phyloP scores from a whole-genome alignment of 2,113 vertebrate genomes.

The Vulpes ferrilata region DNA sequence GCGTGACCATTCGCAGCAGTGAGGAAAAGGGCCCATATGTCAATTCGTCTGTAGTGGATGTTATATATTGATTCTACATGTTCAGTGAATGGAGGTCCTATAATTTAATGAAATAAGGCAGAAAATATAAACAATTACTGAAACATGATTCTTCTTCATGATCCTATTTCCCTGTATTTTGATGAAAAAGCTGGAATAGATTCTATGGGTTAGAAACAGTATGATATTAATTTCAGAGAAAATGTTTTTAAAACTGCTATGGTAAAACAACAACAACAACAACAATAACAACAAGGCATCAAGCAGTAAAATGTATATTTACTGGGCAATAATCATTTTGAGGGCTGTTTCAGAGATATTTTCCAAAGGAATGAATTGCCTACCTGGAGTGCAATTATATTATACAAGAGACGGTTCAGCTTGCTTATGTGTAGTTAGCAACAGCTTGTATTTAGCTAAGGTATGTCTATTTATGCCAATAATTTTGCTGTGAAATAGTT shows the following conservation, averaged over 20 bases:
- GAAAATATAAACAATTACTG: not conserved
- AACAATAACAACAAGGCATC: not conserved
- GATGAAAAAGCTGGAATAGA: not conserved
- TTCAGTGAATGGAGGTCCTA: not conserved
- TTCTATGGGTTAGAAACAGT: not conserved
- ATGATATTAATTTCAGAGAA: constrained; percentile 13
- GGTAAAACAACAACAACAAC: not conserved
- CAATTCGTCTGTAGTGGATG: not conserved
- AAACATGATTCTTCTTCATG: not conserved
- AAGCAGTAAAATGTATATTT: not conserved
- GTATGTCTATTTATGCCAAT: constrained; percentile 66
- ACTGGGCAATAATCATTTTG: not conserved
- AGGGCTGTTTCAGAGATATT: not conserved
- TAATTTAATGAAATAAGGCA: not conserved
- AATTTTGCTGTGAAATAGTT: constrained; percentile 67
- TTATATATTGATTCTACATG: not conserved
- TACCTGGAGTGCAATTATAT: constrained; percentile 58
- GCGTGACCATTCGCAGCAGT: fast-evolving
- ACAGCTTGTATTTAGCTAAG: constrained; percentile 68
- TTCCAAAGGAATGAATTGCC: constrained; percentile 56
- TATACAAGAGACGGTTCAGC: not conserved
- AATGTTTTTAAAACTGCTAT: not conserved
- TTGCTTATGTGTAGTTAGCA: constrained; percentile 54
- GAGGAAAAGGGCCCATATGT: fast-evolving
- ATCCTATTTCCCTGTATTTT: not conserved